Percentiles rank a stretch among this genome's conserved stretches.
These are phyloP conservation scores for Mya arenaria DNA, from an alignment of 1,140 invertebrate genomes.

Conservation along the genomic window DNA sequence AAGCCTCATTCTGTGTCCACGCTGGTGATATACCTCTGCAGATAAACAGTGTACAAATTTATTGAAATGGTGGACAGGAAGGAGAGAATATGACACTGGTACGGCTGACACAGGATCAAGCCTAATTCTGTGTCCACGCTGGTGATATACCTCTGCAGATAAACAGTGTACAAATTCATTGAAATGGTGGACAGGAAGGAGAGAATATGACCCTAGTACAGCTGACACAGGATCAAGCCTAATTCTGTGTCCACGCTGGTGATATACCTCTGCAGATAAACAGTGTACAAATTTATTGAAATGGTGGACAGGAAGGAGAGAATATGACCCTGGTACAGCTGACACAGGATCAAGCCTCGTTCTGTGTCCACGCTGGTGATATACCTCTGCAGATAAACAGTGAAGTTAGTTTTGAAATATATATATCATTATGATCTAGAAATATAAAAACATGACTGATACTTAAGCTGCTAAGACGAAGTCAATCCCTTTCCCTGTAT, in stretches of 20 bases:
- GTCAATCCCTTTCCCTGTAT: too few species aligned
- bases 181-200: not conserved
- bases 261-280: too few species aligned
- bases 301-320: not conserved
- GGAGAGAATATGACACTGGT: slow-evolving; percentile 30
- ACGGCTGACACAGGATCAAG: slow-evolving; percentile 21
- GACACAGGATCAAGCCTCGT: not conserved
- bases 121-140: slow-evolving; percentile 25
- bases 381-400: too few species aligned
- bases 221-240: not conserved
- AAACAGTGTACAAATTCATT: not conserved
- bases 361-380: too few species aligned
- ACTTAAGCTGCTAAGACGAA: too few species aligned
- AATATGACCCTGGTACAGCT: not conserved
- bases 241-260: too few species aligned
- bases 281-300: too few species aligned
- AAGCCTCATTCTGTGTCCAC: slow-evolving; percentile 21
- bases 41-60: not conserved
- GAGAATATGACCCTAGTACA: not conserved
- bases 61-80: slow-evolving; percentile 1
- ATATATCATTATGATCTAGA: too few species aligned
- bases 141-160: slow-evolving; percentile 30
- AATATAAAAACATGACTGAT: too few species aligned
- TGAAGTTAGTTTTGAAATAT: too few species aligned
- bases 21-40: slow-evolving; percentile 32